These are phyloP conservation scores for Colostygia pectinataria DNA, from an alignment of 2,888 invertebrate genomes.

Conservation along the genomic window DNA sequence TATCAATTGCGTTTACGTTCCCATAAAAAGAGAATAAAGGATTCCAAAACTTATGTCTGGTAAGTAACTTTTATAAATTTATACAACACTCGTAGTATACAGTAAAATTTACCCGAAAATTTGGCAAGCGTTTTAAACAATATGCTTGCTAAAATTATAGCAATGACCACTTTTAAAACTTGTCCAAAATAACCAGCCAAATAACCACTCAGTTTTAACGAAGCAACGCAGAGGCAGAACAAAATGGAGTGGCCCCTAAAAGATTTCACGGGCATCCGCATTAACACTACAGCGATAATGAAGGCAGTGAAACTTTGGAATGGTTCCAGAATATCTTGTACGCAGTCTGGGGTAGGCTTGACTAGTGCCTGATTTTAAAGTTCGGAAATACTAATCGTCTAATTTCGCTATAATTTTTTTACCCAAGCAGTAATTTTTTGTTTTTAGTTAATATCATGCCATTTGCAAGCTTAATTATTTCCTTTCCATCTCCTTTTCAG, in stretches of 20 bases:
- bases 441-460: no score
- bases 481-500: no score
- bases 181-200: slow-evolving; percentile 60
- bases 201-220: slow-evolving; percentile 73
- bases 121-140: slow-evolving; percentile 25
- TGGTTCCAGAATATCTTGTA: slow-evolving; percentile 67
- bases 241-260: slow-evolving; percentile 67
- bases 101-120: slow-evolving; percentile 19
- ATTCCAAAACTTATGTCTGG: no score
- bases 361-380: slow-evolving; percentile 6
- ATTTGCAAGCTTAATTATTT: no score
- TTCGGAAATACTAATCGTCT: not conserved
- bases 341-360: slow-evolving; percentile 49
- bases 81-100: not conserved
- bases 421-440: no score
- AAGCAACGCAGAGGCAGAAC: slow-evolving; percentile 67
- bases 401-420: no score
- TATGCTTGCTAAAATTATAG: slow-evolving; percentile 35
- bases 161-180: slow-evolving; percentile 47
- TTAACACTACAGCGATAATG: slow-evolving; percentile 74
- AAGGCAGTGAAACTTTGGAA: slow-evolving; percentile 73
- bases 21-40: no score
- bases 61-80: slow-evolving; percentile 14
- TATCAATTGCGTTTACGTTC: no score
- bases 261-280: slow-evolving; percentile 74